Evolutionary conservation across 2,797 vertebrate species (phyloP), one percentile per base, ranked within the genome.

Genomic region (Meda fulgida): DNA sequence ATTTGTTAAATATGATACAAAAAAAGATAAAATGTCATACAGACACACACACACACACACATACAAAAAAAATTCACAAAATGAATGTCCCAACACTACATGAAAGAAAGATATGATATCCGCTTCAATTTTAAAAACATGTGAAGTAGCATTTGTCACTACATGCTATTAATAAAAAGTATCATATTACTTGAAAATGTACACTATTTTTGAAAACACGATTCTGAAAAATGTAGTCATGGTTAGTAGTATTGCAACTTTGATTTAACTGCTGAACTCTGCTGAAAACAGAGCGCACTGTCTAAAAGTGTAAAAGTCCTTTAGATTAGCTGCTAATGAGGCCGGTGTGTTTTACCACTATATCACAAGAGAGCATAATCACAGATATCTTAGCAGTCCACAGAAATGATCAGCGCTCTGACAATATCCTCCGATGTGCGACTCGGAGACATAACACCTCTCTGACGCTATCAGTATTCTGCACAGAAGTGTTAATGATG

Each of bases 261-360:
- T 29, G 7, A 26, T 46, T 46, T 18, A 29, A 40, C 19, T n/a
- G n/a, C n/a, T n/a, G n/a, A n/a, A 29, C 72, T 14, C 29, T 23
- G 29, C 4, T 51, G 5, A 9, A 73, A 73, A 21, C 16, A 51
- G 26, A 31, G 8, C 0, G 14, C 7, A 21, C 26, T 11, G 16
- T 75, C 19, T 7, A 11, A 55, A n/a, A 31, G 73, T 76, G 48
- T 55, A 76, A 76, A 76, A 36, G 21, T 55, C 11, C 31, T 76
- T 76, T n/a, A 23, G 48, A 55, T 76, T 76, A 76, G 73, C 51
- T 76, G 73, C 31, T 53, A 55, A 76, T 55, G 48, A 76, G 31
- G 29, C 11, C 0, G 10, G 14, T 53, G 31, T 34, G 48, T 36
- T 21, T 75, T 75, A 53, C 10, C 7, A 55, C 21, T 76, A 21